phyloP scores from a whole-genome alignment of 2,888 invertebrate species.

The Patella depressa region DNA sequence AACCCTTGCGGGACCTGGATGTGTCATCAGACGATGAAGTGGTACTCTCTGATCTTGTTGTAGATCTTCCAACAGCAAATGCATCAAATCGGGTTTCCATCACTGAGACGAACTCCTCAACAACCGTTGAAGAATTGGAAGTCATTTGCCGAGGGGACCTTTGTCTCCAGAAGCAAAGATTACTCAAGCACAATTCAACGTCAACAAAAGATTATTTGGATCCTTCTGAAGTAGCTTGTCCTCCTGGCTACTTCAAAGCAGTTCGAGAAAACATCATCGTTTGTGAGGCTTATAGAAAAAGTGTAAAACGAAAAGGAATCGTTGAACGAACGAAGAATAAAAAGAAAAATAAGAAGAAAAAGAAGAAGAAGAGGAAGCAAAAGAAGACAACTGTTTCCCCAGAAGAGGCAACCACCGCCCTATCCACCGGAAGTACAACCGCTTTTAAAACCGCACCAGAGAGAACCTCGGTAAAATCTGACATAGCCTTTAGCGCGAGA shows the following conservation, averaged over 20 bases:
- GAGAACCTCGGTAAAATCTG: not conserved
- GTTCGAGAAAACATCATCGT: slow-evolving; percentile 17
- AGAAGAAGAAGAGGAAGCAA: not conserved
- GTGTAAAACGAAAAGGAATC: slow-evolving; percentile 9
- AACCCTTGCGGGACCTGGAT: not conserved
- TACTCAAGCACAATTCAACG: not conserved
- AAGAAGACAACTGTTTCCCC: not conserved
- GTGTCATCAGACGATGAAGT: not conserved
- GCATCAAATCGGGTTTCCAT: not conserved
- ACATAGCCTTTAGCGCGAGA: not conserved
- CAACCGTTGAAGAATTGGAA: slow-evolving; percentile 1
- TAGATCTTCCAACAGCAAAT: not conserved
- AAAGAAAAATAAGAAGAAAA: not conserved
- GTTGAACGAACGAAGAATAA: slow-evolving; percentile 7
- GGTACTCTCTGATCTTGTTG: not conserved
- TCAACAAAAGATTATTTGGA: not conserved
- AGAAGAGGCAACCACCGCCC: not conserved
- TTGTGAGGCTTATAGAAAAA: slow-evolving; percentile 15
- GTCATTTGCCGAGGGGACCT: slow-evolving; percentile 23
- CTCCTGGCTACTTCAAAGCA: slow-evolving; percentile 13
- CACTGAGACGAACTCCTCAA: not conserved
- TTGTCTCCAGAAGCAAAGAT: slow-evolving; percentile 21
- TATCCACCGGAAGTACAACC: not conserved
- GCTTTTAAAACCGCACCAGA: not conserved
- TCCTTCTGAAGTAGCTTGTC: slow-evolving; percentile 16